A percentile compares a stretch with the other conserved stretches of the same genome.
Evolutionary conservation across 30 jellyfish, hydroid and myxozoan species (phyloP).

Genomic region (Aurelia sp.): DNA sequence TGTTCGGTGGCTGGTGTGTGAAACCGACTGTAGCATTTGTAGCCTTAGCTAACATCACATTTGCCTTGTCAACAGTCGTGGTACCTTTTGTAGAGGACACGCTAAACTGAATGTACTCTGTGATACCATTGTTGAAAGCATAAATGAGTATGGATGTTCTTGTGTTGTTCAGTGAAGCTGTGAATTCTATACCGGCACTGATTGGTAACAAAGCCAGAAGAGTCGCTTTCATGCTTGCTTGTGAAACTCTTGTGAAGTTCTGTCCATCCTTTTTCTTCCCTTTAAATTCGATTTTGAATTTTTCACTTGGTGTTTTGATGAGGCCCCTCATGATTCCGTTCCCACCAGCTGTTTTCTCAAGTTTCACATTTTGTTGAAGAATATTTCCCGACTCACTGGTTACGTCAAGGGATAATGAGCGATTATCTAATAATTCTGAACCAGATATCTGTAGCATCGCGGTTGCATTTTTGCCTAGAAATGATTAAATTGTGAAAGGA

Average conservation of each 20-base stretch:
- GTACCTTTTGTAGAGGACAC: conserved; percentile 14
- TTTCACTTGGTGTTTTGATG: conserved; percentile 36
- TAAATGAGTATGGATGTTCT: conserved; percentile 26
- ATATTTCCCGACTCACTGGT: conserved; percentile 12
- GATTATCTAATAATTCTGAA: conserved; percentile 7
- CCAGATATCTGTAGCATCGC: conserved; percentile 57
- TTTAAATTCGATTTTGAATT: conserved; percentile 32
- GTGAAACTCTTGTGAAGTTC: conserved; percentile 53
- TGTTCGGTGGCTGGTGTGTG: conserved; percentile 21
- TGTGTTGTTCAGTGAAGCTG: conserved; percentile 39
- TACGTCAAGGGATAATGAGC: conserved; percentile 23
- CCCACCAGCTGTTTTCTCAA: conserved; percentile 11
- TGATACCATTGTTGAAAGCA: conserved; percentile 15
- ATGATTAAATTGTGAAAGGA: neutral
- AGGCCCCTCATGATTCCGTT: conserved; percentile 9
- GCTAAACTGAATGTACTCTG: neutral
- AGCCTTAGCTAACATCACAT: conserved; percentile 8
- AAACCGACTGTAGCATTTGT: conserved; percentile 25
- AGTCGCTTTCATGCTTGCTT: conserved; percentile 28
- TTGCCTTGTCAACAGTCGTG: neutral
- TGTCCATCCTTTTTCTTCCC: conserved; percentile 32
- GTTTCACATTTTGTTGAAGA: conserved; percentile 2
- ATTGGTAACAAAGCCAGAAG: conserved; percentile 32
- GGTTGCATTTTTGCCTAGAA: conserved; percentile 38
- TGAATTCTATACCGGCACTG: conserved; percentile 36